Percentiles rank a stretch among this genome's conserved stretches.
Evolutionary conservation across 2,797 vertebrate species (phyloP).

Genomic region (Enteromius fasciolatus): DNA sequence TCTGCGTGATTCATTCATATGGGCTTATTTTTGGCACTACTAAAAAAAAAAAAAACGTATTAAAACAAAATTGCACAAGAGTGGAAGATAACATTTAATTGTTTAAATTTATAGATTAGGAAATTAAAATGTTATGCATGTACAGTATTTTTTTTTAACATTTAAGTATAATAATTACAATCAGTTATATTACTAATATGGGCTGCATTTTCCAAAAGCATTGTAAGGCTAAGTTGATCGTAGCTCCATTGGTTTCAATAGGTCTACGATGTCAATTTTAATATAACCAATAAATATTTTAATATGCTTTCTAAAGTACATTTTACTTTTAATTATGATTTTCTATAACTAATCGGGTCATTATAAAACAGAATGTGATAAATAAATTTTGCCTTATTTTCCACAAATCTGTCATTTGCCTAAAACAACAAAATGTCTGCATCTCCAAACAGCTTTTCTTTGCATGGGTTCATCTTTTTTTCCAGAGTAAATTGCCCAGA

Average conservation of each 20-base stretch:
- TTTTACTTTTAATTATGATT: background rate
- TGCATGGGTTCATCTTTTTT: background rate
- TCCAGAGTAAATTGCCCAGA: constrained; percentile 16
- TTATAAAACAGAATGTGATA: background rate
- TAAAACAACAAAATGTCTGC: background rate
- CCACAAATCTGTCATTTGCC: background rate
- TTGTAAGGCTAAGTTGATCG: no score
- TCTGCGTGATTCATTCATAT: background rate
- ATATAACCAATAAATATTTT: background rate
- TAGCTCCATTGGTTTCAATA: no score
- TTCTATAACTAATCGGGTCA: background rate
- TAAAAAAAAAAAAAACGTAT: background rate
- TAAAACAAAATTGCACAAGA: background rate
- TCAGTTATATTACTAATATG: background rate
- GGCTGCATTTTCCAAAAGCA: no score
- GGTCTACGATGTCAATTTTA: background rate
- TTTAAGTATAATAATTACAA: background rate
- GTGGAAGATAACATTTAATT: background rate
- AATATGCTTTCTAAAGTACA: background rate
- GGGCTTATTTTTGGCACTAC: background rate
- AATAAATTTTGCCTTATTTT: no score
- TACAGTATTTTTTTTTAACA: background rate
- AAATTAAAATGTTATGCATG: background rate
- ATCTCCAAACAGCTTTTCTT: background rate
- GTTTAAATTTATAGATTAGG: background rate